Evolutionary conservation across 2,113 vertebrate genomes (phyloP).

Genomic region (Rhea pennata): DNA sequence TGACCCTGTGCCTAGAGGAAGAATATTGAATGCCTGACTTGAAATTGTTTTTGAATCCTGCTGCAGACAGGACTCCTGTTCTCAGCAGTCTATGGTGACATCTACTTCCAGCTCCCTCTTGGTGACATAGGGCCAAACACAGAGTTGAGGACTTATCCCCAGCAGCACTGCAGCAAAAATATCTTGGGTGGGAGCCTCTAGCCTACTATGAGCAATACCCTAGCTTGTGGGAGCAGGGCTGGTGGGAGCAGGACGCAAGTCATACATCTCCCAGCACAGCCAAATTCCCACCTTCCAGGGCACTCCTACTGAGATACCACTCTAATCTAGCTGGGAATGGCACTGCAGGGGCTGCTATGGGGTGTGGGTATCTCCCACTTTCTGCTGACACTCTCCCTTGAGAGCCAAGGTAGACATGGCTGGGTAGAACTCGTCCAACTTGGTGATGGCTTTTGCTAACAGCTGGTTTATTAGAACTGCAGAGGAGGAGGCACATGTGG

Average conservation of each 20-base stretch:
- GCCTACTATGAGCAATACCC: neutral
- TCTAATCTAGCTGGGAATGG: neutral
- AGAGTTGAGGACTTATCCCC: neutral
- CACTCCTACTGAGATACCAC: neutral
- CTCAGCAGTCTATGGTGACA: too few species aligned
- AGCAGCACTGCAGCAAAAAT: too few species aligned
- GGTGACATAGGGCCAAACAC: too few species aligned
- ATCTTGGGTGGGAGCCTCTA: neutral
- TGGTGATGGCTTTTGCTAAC: neutral
- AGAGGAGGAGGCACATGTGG: rapidly evolving
- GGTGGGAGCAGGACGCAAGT: neutral
- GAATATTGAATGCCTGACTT: too few species aligned
- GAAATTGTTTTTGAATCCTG: too few species aligned
- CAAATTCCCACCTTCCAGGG: neutral
- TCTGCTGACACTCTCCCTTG: neutral
- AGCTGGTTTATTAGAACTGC: conserved; percentile 49
- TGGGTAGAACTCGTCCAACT: neutral
- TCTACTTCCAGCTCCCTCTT: too few species aligned
- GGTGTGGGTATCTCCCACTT: neutral
- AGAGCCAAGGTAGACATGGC: rapidly evolving
- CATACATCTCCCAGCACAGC: neutral
- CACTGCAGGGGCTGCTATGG: neutral
- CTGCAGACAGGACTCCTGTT: too few species aligned
- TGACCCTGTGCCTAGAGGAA: too few species aligned
- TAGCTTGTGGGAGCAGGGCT: neutral